Evolutionary conservation across 1,140 invertebrate genomes (phyloP), one percentile per base, ranked within the genome.

Genomic region (Hyposmocoma kahamanoa): DNA sequence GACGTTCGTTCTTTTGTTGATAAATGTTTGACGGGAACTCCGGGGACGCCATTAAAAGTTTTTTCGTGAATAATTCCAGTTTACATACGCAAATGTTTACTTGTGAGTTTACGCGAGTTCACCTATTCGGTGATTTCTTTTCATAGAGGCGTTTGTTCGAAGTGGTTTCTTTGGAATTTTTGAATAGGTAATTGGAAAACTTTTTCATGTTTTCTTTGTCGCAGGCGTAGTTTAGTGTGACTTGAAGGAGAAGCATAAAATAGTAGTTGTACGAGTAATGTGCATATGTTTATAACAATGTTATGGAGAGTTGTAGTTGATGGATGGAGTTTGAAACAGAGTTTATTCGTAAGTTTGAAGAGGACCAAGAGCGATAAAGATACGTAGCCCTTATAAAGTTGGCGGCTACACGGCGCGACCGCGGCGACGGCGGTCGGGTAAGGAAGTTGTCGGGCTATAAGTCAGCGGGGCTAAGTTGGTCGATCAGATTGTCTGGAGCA

Each of bases 31-130:
- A 85, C 82, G 82, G 82, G 72, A 85, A 82, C 82, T 83, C 77
- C 72, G 74, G 79, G 77, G 82, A 85, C 79, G 82, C 82, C 82
- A 85, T 85, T 85, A 85, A 85, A 85, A 85, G 82, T 85, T 85
- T 85, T 85, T 85, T 83, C 79, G 81, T 84, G 81, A 84, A 84
- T 84, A 82, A 84, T 82, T 82, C 70, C 75, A 83, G 82, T 85
- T 85, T 85, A 83, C 82, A 85, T 81, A 81, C 79, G 79, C 82
- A 85, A 85, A 85, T 85, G 80, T 85, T 85, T 85, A 83, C 79
- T 82, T 67, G 72, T 72, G 73, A 82, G 74, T 85, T 82, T 82
- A 67, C 72, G 61, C 59, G 68, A 74, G 62, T 70, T 83, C 76
- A 83, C 78, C 82, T 83, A 83, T 80, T 83, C 74, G 72, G 69